Evolutionary conservation across 2,888 invertebrate species (phyloP).

Genomic region (Autographa pulchrina): DNA sequence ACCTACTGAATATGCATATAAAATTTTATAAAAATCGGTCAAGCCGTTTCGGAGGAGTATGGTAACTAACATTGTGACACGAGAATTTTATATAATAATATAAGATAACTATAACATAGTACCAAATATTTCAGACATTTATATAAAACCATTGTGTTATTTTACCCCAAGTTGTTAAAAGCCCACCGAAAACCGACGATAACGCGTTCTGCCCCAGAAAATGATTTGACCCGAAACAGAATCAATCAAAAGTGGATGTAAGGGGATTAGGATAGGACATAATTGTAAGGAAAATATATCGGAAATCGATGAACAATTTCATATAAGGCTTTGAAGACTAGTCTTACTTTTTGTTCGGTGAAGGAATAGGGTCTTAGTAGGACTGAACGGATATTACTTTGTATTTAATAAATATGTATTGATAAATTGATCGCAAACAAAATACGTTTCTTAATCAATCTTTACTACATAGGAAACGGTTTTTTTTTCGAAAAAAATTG

Average conservation of each 20-base stretch:
- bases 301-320: slow-evolving; percentile 4
- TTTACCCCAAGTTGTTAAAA: not conserved
- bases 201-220: not conserved
- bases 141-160: not conserved
- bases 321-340: not conserved
- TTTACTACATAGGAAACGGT: no score
- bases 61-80: no score
- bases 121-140: not conserved
- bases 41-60: no score
- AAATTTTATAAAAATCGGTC: no score
- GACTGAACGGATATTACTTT: not conserved
- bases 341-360: not conserved
- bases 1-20: no score
- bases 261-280: slow-evolving; percentile 2
- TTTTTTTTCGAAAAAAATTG: no score
- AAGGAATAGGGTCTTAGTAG: not conserved
- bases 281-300: slow-evolving; percentile 4
- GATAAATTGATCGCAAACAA: no score
- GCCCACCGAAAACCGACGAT: slow-evolving; percentile 4
- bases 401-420: no score
- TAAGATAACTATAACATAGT: no score
- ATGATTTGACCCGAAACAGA: slow-evolving; percentile 1
- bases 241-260: slow-evolving; percentile 2
- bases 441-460: no score
- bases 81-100: no score